phyloP scores from a whole-genome alignment of 2,888 invertebrate species.

The Nomada fabriciana region DNA sequence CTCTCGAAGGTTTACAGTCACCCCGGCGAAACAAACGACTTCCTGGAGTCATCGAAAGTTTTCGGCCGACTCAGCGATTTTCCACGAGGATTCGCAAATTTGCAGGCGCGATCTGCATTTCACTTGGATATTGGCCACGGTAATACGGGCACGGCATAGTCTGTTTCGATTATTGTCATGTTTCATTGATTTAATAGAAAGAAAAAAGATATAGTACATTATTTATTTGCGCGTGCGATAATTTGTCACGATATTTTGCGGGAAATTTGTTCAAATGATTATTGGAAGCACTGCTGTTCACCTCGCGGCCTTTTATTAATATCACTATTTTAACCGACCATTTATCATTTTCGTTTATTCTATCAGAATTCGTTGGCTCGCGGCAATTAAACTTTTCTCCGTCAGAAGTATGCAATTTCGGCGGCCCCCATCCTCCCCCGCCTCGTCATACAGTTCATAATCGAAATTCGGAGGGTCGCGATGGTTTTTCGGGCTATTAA shows the following conservation, averaged over 20 bases:
- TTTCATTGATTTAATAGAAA: background rate
- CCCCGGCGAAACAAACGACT: constrained; percentile 1
- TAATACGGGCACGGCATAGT: background rate
- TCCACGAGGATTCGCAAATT: background rate
- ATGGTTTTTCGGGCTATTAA: constrained; percentile 49
- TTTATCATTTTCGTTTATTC: constrained; percentile 7
- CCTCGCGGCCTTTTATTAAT: background rate
- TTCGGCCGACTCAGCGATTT: constrained; percentile 25
- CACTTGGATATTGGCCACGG: constrained; percentile 13
- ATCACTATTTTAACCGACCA: background rate
- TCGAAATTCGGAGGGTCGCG: constrained; percentile 38
- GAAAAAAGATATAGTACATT: no score
- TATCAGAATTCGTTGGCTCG: constrained; percentile 17
- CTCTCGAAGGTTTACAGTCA: constrained; percentile 32
- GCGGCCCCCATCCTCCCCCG: no score
- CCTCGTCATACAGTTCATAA: constrained; percentile 18
- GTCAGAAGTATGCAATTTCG: background rate
- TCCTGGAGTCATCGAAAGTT: constrained; percentile 39
- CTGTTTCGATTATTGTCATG: background rate
- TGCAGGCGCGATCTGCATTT: background rate
- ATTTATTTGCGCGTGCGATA: background rate
- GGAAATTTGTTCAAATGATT: background rate
- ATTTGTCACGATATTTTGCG: background rate
- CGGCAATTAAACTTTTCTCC: constrained; percentile 34
- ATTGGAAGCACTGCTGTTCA: background rate